Conservation (phyloP, 2,797 vertebrate species). For the Sphenodon punctatus region DNA sequence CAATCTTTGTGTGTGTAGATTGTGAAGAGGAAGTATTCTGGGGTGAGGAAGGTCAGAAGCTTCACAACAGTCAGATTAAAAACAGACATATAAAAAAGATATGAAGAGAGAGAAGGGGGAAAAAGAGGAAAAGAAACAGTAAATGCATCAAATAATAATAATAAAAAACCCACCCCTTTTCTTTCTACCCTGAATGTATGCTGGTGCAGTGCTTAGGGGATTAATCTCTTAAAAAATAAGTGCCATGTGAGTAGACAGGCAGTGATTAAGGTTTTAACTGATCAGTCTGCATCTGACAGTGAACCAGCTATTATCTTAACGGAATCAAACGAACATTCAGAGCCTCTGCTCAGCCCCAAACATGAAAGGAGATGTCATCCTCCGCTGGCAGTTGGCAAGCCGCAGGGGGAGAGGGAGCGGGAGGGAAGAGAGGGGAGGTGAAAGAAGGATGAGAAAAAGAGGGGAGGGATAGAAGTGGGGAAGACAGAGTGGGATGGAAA, state of each 20-base stretch:
- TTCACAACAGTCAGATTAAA: background rate
- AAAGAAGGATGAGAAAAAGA: conserved; percentile 62
- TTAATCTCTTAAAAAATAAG: conserved; percentile 94
- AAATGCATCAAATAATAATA: conserved; percentile 68
- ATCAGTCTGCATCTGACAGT: conserved; percentile 99
- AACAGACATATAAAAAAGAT: background rate
- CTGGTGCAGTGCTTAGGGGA: conserved; percentile 81
- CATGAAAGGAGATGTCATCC: conserved; percentile 99
- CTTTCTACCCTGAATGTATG: conserved; percentile 75
- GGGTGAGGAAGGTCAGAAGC: background rate
- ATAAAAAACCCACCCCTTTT: conserved; percentile 65
- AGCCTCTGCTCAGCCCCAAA: conserved; percentile 92
- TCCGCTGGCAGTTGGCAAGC: conserved; percentile 96
- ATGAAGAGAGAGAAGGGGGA: conserved; percentile 9
- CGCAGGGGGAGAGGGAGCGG: conserved; percentile 77
- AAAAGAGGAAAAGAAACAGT: conserved; percentile 61
- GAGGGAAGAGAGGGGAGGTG: conserved; percentile 39
- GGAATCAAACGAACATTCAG: conserved; percentile 99
- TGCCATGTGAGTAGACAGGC: conserved; percentile 98
- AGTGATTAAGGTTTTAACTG: conserved; percentile 99
- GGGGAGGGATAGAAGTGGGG: conserved; percentile 36
- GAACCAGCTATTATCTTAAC: conserved; percentile 99
- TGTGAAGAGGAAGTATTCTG: background rate
- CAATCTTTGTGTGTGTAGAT: background rate
- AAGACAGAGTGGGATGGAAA: conserved; percentile 23